Evolutionary conservation across 2,888 invertebrate genomes (phyloP).

Genomic region (Pristionchus exspectatus): DNA sequence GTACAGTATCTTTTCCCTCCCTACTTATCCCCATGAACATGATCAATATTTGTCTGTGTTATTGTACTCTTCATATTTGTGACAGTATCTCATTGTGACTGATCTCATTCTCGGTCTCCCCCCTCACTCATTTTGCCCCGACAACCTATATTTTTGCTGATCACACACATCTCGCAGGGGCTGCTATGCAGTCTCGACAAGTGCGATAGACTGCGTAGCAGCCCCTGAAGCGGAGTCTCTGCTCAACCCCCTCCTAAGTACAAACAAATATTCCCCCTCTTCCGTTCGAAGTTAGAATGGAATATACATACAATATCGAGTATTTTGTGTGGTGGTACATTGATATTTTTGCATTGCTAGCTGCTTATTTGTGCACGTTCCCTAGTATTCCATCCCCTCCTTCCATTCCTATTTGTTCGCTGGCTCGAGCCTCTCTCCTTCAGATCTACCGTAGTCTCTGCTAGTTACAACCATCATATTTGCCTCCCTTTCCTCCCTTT

Average conservation of each 20-base stretch:
- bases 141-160: slow-evolving; percentile 9
- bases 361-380: slow-evolving; percentile 19
- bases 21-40: background rate
- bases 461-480: slow-evolving; percentile 1
- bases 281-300: background rate
- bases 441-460: slow-evolving; percentile 15
- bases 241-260: slow-evolving; percentile 51
- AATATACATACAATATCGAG: slow-evolving; percentile 42
- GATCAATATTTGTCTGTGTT: slow-evolving; percentile 43
- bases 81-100: slow-evolving; percentile 12
- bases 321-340: slow-evolving; percentile 39
- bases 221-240: slow-evolving; percentile 26
- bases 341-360: background rate
- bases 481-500: background rate
- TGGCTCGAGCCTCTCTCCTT: background rate
- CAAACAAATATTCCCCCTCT: slow-evolving; percentile 31
- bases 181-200: slow-evolving; percentile 52
- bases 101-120: slow-evolving; percentile 10
- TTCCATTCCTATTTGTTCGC: slow-evolving; percentile 2
- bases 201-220: slow-evolving; percentile 51
- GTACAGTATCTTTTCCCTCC: slow-evolving; percentile 5
- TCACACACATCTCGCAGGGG: slow-evolving; percentile 34
- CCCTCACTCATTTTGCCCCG: background rate
- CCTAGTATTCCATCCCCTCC: slow-evolving; percentile 11
- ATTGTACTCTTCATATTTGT: background rate